phyloP scores from a whole-genome alignment of 2,113 vertebrate species.

The Atractosteus spatula region DNA sequence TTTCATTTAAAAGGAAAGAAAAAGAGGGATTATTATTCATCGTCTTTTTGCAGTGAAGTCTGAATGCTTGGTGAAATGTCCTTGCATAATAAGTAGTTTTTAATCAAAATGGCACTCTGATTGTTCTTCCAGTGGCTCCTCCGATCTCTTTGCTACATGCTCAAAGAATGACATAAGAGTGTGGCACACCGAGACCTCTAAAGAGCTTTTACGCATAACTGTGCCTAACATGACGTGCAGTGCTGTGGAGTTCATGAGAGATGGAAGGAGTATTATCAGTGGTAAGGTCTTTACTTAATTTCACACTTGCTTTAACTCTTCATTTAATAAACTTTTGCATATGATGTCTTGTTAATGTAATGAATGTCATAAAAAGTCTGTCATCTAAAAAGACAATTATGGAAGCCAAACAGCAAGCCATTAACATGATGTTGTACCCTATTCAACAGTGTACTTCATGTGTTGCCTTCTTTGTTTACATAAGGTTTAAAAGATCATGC shows the following conservation, averaged over 20 bases:
- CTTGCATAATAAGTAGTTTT: too few relatives aligned
- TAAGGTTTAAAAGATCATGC: too few relatives aligned
- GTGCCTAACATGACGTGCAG: conserved; percentile 81
- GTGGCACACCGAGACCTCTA: conserved; percentile 72
- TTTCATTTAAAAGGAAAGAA: too few relatives aligned
- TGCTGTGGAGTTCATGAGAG: conserved; percentile 71
- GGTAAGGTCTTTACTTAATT: conserved; percentile 56
- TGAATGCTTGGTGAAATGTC: too few relatives aligned
- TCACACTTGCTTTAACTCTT: too few relatives aligned
- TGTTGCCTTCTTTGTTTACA: not conserved
- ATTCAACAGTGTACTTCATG: not conserved
- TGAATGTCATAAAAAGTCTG: too few relatives aligned
- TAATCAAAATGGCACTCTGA: not conserved
- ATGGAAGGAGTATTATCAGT: conserved; percentile 82
- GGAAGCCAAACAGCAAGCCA: not conserved
- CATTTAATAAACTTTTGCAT: too few relatives aligned
- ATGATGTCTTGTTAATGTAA: too few relatives aligned
- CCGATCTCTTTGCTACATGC: conserved; percentile 84
- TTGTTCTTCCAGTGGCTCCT: conserved; percentile 62
- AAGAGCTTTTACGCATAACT: conserved; percentile 76
- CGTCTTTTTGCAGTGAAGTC: too few relatives aligned
- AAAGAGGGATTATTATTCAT: too few relatives aligned
- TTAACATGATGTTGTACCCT: not conserved
- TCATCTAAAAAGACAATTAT: too few relatives aligned
- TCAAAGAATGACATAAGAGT: conserved; percentile 80